Evolutionary conservation across 2,113 vertebrate genomes (phyloP), one percentile per base, ranked within the genome.

Genomic region (Hoplias malabaricus): DNA sequence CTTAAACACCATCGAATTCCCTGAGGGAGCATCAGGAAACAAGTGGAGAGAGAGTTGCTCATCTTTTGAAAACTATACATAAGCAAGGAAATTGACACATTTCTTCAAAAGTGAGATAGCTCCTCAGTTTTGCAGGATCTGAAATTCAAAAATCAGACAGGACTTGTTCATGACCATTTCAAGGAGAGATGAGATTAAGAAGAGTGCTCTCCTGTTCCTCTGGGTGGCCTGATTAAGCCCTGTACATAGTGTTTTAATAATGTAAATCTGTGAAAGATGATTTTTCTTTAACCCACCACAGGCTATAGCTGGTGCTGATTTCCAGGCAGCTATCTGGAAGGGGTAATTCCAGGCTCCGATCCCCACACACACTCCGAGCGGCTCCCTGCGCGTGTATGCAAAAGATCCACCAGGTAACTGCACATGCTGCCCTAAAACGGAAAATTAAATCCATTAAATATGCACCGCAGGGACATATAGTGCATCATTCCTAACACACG

Each of bases 261-360:
- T 19, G 4, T 7, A 27, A 12, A 16, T 11, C 11, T 13, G 53
- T 23, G 29, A 2, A 6, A 2, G 14, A 61, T 27, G 57, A 2
- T 13, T 13, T 4, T 43, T 69, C 27, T 14, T n/a, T 62, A 16
- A 2, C 82, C 82, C 93, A 99, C 98, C 97, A 0, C 97, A 99
- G 12, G 98, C 97, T 68, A 99, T 88, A 2, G 97, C 97, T 0
- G 97, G 98, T 25, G 95, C 96, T 0, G 94, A 93, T 86, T 99
- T 99, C 96, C 96, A 98, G 57, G 93, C 93, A 67, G 93, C 96
- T 0, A 95, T 97, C 89, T 98, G 97, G 77, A 99, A 98, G 46
- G 98, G 97, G 85, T 96, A 99, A 89, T 99, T 99, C 96, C 97
- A 99, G 1, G 97, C 96, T 43, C 97, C 98, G 2, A 99, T 98